Base-by-base conservation (phyloP, 2,888 invertebrate species). In the Orthosia cruda region DNA sequence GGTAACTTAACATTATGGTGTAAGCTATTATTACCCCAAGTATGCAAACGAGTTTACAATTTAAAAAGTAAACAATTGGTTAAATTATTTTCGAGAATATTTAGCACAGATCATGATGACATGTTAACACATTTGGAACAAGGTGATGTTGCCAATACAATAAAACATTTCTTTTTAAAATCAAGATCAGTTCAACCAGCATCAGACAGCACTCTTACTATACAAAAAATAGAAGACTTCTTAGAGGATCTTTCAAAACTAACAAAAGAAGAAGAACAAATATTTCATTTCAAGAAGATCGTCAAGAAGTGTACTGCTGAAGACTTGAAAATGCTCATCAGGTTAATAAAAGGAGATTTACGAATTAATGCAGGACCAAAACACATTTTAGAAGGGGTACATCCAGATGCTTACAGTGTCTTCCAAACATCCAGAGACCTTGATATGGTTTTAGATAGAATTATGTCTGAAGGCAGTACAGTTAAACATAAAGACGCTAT, bases 341-440 rank as follows among this genome's bases (percentile, higher is more conserved):
- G 99, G 18, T 95, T 99, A 55, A 98, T 99, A 47, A 99, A 99
- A 93, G 98, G 99, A 89, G 99, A 99, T 96, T 97, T 99, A 74
- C 96, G 99, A 85, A 99, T 99, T 89, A 99, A 99, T 92, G 98
- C 99, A 49, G 99, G 99, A 0, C 98, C 99, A 0, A 99, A 99
- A 93, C 99, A 99, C 92, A 98, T 99, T 95, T 97, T 99, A 65
- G 98, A 98, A 89, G 99, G 98, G 0, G 97, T 99, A 45, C 98
- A 99, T 92, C 97, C 98, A 0, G 98, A 98, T 92, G 99, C 99
- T 0, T 99, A 99, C 92, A 97, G 97, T 82, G 98, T 98, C 0
- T 99, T 99, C 93, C 99, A 99, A 94, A 97, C 98, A 0, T 98
- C 98, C 0, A 97, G 98, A 64, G 98, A 99, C 93, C 96, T 99